Conservation (phyloP, 2,888 invertebrate species). For the Drosophila borealis region DNA sequence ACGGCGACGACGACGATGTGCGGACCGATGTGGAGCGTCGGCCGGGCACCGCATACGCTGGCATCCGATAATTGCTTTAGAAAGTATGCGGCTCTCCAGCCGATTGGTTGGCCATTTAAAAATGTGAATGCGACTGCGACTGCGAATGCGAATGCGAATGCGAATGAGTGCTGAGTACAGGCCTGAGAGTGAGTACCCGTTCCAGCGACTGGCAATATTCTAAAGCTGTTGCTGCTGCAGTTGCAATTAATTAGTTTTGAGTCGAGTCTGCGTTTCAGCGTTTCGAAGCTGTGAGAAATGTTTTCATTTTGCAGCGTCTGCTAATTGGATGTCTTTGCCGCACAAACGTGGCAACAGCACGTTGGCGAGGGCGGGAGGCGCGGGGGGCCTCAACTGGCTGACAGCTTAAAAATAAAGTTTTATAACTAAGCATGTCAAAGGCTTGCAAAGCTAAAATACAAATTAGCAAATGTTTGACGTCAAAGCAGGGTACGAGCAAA, state of each 20-base stretch:
- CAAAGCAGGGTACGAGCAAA: too few species aligned
- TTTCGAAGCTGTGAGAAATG: slow-evolving; percentile 75
- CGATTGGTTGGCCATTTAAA: slow-evolving; percentile 70
- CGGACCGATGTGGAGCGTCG: background rate
- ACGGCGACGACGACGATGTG: slow-evolving; percentile 11
- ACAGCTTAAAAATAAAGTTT: too few species aligned
- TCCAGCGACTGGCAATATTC: slow-evolving; percentile 28
- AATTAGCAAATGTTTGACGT: too few species aligned
- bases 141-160: slow-evolving; percentile 25
- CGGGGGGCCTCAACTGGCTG: background rate
- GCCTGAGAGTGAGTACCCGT: slow-evolving; percentile 10
- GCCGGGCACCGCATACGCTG: slow-evolving; percentile 57
- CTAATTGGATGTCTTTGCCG: slow-evolving; percentile 63
- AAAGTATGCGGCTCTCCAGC: slow-evolving; percentile 73
- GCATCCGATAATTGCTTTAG: slow-evolving; percentile 81
- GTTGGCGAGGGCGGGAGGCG: background rate
- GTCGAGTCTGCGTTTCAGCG: slow-evolving; percentile 27
- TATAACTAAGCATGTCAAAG: too few species aligned
- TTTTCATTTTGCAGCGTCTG: slow-evolving; percentile 76
- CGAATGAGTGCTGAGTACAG: slow-evolving; percentile 16
- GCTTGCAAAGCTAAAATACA: background rate
- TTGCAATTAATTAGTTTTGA: slow-evolving; percentile 74
- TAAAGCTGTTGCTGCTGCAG: slow-evolving; percentile 30
- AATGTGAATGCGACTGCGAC: slow-evolving; percentile 50
- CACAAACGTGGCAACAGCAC: background rate